Conservation (phyloP, 2,797 vertebrate genomes). For the Sylvia borin region DNA sequence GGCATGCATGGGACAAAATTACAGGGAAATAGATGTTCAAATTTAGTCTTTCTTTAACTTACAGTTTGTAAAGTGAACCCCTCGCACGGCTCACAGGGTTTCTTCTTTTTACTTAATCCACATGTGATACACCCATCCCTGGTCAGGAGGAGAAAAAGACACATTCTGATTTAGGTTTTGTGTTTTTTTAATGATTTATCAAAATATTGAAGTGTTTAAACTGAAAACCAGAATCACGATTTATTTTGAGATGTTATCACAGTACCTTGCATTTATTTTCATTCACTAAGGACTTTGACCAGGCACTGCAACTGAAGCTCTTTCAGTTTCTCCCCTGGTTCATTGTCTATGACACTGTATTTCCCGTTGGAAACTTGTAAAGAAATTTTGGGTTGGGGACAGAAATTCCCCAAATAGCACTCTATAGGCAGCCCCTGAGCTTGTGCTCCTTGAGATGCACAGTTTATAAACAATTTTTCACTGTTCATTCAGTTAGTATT, state of each 20-base stretch:
- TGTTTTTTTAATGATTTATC: neutral
- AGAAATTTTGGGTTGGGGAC: neutral
- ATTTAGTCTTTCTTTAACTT: neutral
- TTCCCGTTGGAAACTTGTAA: neutral
- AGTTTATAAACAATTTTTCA: neutral
- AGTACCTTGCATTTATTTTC: neutral
- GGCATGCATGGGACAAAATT: neutral
- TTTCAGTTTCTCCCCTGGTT: neutral
- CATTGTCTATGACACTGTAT: neutral
- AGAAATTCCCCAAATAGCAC: neutral
- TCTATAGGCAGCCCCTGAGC: neutral
- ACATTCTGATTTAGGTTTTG: neutral
- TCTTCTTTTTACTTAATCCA: neutral
- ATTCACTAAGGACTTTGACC: neutral
- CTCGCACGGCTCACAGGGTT: neutral
- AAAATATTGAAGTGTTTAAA: neutral
- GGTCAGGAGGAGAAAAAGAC: neutral
- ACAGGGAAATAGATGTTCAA: neutral
- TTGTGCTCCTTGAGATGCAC: neutral
- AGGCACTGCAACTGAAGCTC: neutral
- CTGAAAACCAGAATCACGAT: neutral
- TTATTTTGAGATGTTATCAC: neutral
- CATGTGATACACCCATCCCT: no score
- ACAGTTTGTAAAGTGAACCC: fast-evolving
- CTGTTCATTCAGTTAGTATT: neutral